Base-by-base conservation (phyloP, 2,888 invertebrate genomes). In the Philereme vetulata region DNA sequence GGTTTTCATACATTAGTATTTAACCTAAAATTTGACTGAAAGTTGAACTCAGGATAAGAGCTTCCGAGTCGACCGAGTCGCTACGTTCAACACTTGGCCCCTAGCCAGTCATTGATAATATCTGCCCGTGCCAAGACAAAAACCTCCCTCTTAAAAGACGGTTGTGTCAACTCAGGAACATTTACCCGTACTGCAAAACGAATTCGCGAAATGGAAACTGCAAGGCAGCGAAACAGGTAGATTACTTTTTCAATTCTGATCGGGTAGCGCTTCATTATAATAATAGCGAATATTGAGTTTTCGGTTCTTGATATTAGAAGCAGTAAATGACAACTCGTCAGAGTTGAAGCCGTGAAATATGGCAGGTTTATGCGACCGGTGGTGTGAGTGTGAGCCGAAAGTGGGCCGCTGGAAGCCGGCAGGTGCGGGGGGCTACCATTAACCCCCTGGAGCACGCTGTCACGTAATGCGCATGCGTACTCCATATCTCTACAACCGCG, bases 381-480 rank as follows among this genome's bases (percentile, higher is more conserved):
- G 21, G 72, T 76, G 72, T 76, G 74, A 21, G 80, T 77, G 80
- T 75, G 80, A 76, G 79, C 74, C 5, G 9, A 49, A 34, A 43
- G 57, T 70, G 66, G 65, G 64, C 61, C 67, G 60, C 64, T 58
- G 57, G 65, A 67, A 72, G 75, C 74, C 74, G 71, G 77, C 72
- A 72, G 75, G 72, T 60, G 72, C 72, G 65, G 68, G 48, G 38
- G 50, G 56, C 64, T 62, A 60, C 61, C 44, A 57, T 45, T 60
- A 60, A 34, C 64, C 66, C 68, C 66, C 68, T 51, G 54, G 60
- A 65, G 56, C 65, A 56, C 65, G 62, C 65, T 57, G 65, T 57
- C 66, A 54, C 63, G 69, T 66, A 78, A 64, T 60, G 78, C 91
- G 90, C 91, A 87, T 82, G 90, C 89, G 86, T 85, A 84, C 81